Conservation (phyloP, 2,797 vertebrate genomes). For the Gastrophryne carolinensis region DNA sequence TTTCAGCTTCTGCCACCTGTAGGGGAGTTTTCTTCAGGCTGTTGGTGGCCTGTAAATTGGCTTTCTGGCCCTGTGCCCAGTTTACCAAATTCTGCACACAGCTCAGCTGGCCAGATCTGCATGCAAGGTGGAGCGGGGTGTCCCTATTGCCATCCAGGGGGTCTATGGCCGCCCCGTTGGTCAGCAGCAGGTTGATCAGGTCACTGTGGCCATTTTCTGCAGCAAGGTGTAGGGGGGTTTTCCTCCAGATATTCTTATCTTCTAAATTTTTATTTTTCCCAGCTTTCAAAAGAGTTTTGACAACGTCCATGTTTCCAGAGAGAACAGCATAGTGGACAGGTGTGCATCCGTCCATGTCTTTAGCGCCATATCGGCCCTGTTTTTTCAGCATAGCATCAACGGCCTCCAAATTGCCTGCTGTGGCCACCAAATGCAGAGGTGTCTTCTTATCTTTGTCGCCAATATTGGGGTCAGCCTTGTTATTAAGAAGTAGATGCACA, state of each 20-base stretch:
- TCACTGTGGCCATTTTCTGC: conserved; percentile 67
- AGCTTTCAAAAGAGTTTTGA: conserved; percentile 62
- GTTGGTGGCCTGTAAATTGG: conserved; percentile 69
- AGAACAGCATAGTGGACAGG: conserved; percentile 68
- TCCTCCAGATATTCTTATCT: conserved; percentile 76
- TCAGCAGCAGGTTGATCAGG: conserved; percentile 64
- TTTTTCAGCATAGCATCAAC: conserved; percentile 62
- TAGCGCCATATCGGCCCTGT: conserved; percentile 65
- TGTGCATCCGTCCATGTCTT: conserved; percentile 76
- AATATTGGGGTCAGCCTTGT: conserved; percentile 62
- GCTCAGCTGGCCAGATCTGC: conserved; percentile 62
- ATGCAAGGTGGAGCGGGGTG: conserved; percentile 73
- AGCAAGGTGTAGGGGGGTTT: conserved; percentile 72
- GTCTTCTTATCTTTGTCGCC: conserved; percentile 74
- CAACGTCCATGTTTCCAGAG: conserved; percentile 58
- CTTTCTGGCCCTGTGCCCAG: conserved; percentile 62
- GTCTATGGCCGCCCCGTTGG: conserved; percentile 69
- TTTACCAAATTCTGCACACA: conserved; percentile 61
- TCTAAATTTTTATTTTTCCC: conserved; percentile 68
- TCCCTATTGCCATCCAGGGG: conserved; percentile 72
- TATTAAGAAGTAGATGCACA: conserved; percentile 67
- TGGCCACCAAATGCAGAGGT: conserved; percentile 71
- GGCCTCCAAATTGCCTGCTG: conserved; percentile 56
- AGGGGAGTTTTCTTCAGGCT: conserved; percentile 72
- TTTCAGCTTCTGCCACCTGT: conserved; percentile 67